These are phyloP conservation scores for Eulemur coronatus DNA, from an alignment of 2,797 vertebrate genomes.

Conservation along the genomic window DNA sequence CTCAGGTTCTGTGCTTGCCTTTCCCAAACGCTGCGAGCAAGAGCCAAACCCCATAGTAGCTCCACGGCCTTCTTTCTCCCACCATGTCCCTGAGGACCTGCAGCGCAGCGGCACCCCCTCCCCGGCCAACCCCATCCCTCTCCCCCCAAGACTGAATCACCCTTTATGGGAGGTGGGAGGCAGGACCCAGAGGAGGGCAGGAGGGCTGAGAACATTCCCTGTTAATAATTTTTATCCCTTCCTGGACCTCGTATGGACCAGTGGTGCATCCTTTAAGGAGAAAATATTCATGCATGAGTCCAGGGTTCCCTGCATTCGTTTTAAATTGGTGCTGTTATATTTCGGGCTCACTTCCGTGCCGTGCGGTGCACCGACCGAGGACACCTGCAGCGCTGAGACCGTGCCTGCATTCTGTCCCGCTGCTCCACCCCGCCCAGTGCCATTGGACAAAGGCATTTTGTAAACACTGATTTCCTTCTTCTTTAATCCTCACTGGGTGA, in stretches of 20 bases:
- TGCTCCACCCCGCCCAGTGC: background rate
- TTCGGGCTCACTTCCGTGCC: accelerated
- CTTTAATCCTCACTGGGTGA: background rate
- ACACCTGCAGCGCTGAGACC: background rate
- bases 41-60: accelerated
- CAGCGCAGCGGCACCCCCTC: background rate
- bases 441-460: background rate
- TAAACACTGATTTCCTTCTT: background rate
- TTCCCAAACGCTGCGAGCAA: background rate
- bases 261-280: background rate
- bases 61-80: background rate
- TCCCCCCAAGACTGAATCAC: background rate
- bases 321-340: accelerated
- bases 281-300: accelerated
- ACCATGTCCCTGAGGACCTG: accelerated
- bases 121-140: background rate
- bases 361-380: accelerated
- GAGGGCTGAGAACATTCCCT: background rate
- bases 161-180: background rate
- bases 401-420: background rate
- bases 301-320: background rate
- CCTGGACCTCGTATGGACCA: background rate
- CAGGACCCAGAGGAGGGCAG: background rate
- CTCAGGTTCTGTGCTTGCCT: background rate
- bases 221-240: background rate